Evolutionary conservation across 2,888 invertebrate species (phyloP), one percentile per base, ranked within the genome.

Genomic region (Falcaria lacertinaria): DNA sequence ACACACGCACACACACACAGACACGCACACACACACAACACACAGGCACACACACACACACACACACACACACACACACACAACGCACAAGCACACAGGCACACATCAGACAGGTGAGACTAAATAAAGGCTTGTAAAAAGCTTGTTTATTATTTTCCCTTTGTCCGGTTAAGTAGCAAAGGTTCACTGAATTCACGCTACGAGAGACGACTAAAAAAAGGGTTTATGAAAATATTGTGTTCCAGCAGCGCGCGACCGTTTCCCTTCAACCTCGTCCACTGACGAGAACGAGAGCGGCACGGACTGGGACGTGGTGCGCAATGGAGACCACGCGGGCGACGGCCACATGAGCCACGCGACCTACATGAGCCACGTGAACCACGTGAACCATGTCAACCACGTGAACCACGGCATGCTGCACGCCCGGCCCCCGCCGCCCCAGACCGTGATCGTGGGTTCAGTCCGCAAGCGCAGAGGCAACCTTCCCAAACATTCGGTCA

Each of bases 401-500:
- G 44, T 19, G 19, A 19, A 32, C 44, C 48, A 1, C 44, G 43
- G 37, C 41, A 43, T 34, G 41, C 38, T 14, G 19, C 44, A 28
- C 44, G 45, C 13, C 34, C 39, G 13, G 25, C 42, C 14, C 16
- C 55, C 54, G 8, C 47, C 50, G 11, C 53, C 54, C n/a, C 53
- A 70, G 52, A 54, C 69, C 3, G 70, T 81, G 32, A 64, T 82
- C 28, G 70, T 80, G 3, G 86, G 84, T n/a, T 85, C 93, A 0
- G 91, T 94, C 54, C 92, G 96, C 42, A 96, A 96, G 79, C 91
- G 97, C 13, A 91, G 98, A 13, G 97, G 97, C 0, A 98, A 98
- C 84, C 87, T 98, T 34, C 97, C 97, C 3, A 98, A 97, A 74
- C 96, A 96, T 67, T 96, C 97, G 0, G 97, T 98, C 4, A 95